Evolutionary conservation across 2,888 invertebrate species (phyloP), one percentile per base, ranked within the genome.

Genomic region (Drosophila testacea): DNA sequence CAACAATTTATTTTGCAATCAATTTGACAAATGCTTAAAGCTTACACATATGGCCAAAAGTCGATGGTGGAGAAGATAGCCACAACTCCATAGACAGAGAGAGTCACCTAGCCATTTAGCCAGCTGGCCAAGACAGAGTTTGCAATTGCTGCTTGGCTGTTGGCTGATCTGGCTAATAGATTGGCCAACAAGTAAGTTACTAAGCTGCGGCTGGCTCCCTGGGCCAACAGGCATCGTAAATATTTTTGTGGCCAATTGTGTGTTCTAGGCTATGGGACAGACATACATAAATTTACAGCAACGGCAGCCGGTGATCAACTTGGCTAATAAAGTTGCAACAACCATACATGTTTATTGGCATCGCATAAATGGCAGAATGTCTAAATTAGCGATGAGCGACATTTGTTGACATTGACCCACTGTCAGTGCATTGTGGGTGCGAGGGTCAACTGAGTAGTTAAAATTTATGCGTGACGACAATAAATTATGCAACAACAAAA

Each of bases 21-120:
- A 85, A 82, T 70, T 87, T 88, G 87, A 88, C 87, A 85, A 87
- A 89, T 89, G 87, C 70, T 68, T 54, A 55, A 72, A 76, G 87
- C 81, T 68, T 74, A 67, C 47, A 57, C 64, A 54, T 66, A 73
- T 77, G 76, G 65, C 59, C 77, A 52, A 42, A 54, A 54, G 27
- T 42, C 30, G 70, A 74, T 74, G 65, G 44, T 51, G 57, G 30
- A 44, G 73, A 57, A 73, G 73, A 73, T 69, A 74, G 62, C 42
- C 73, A 46, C 56, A 36, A n/a, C 7, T 34, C 27, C 34, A 46
- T 10, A 46, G 56, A 27, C 36, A 46, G 30, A 11, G 1, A 27
- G 42, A 41, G 7, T 41, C 16, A 39, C 32, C 32, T 11, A 6
- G 52, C 13, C 39, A 30, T 10, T 51, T 27, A 11, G 41, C 10